Evolutionary conservation across 2,888 invertebrate genomes (phyloP).

Genomic region (Dilophus febrilis): DNA sequence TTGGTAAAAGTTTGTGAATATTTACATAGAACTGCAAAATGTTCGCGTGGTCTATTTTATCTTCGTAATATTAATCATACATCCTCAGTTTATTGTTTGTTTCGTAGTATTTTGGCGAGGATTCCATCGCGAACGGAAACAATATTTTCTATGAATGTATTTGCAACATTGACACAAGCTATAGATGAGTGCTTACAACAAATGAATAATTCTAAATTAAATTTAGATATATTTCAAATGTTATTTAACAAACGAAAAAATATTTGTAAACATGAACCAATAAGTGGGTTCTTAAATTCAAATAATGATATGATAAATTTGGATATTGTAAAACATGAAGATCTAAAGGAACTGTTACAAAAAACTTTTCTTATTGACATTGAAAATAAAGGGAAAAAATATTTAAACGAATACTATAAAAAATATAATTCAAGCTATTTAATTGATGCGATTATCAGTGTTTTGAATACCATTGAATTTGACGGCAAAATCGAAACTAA

Average conservation of each 20-base stretch:
- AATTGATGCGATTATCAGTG: slow-evolving; percentile 13
- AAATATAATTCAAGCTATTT: slow-evolving; percentile 8
- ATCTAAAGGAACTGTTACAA: slow-evolving; percentile 13
- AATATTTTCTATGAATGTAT: too few relatives aligned
- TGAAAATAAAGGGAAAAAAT: slow-evolving; percentile 13
- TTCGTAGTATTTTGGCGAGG: slow-evolving; percentile 17
- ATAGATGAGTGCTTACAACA: slow-evolving; percentile 15
- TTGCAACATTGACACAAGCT: slow-evolving; percentile 14
- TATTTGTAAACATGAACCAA: slow-evolving; percentile 9
- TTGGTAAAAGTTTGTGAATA: slow-evolving; percentile 13
- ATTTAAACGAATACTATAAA: slow-evolving; percentile 13
- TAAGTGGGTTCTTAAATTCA: slow-evolving; percentile 3
- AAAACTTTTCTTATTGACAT: slow-evolving; percentile 12
- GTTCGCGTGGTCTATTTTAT: slow-evolving; percentile 12
- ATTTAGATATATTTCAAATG: slow-evolving; percentile 12
- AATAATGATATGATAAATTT: slow-evolving; percentile 8
- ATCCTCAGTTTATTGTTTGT: slow-evolving; percentile 18
- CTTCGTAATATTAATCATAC: slow-evolving; percentile 16
- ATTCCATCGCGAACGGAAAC: slow-evolving; percentile 7
- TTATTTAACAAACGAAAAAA: slow-evolving; percentile 13
- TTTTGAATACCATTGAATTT: slow-evolving; percentile 8
- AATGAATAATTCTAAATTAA: slow-evolving; percentile 9
- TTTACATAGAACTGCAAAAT: slow-evolving; percentile 13
- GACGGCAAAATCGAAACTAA: slow-evolving; percentile 1
- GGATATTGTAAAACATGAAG: slow-evolving; percentile 12